Base-by-base conservation (phyloP, 2,888 invertebrate species). In the Acrobasis suavella region DNA sequence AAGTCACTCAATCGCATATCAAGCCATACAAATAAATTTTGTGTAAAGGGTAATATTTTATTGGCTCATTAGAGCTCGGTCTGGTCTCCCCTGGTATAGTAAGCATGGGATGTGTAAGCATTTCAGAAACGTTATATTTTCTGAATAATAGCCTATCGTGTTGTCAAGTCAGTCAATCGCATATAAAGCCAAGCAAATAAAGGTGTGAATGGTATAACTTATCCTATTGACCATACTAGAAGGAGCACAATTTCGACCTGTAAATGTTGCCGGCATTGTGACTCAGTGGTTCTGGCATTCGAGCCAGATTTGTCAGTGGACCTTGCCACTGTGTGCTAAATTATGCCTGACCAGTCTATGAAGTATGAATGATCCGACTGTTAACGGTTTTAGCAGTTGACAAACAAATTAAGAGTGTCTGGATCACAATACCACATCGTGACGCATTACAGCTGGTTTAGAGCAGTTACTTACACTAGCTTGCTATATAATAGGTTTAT, bases 241-340 rank as follows among this genome's bases (percentile, higher is more conserved):
- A 39, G 8, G 16, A 42, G 2, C 56, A 56, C 17, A 42, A 46
- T 17, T n/a, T 14, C 12, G 8, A 3, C 9, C 42, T 39, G 42
- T 42, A 17, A 46, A 17, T 56, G n/a, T 2, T 16, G 10, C 42
- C 7, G 14, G 42, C 56, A 16, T 12, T 22, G 42, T 56, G 56
- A 56, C n/a, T 42, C 56, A 56, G 10, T 39, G 8, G 6, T 42
- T 14, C 39, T 1, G 39, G 56, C 37, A 56, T 55, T 54, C 16
- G 55, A 39, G 54, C 54, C 38, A 38, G 51, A 51, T 17, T 14
- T n/a, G 14, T 37, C 32, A 52, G 52, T 7, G 55, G 55, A 55
- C 55, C 38, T 55, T 55, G 55, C 15, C 39, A 39, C 39, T 46
- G 16, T 42, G 42, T 17, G 56, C 56, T 56, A 46, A 56, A 46